A percentile compares a stretch with the other conserved stretches of the same genome.
phyloP scores from a whole-genome alignment of 2,113 vertebrate genomes.

The Crotalus tigris region DNA sequence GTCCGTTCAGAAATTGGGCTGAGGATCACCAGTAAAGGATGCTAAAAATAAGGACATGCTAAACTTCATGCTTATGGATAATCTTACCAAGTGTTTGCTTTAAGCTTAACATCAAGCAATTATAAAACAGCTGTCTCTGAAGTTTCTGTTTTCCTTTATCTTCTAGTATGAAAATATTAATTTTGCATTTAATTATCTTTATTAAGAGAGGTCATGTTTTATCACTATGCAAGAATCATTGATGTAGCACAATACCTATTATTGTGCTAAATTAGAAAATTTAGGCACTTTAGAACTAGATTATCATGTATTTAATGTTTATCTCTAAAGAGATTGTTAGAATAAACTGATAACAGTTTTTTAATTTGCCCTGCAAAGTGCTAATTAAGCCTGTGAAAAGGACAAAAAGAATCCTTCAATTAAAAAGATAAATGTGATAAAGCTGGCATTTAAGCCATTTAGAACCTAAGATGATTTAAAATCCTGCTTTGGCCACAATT shows the following conservation, averaged over 20 bases:
- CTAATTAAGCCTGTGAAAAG: slow-evolving; percentile 62
- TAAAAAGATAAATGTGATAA: slow-evolving; percentile 55
- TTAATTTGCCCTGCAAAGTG: slow-evolving; percentile 66
- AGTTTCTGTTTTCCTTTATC: not conserved
- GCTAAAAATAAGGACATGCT: not conserved
- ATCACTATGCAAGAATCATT: not conserved
- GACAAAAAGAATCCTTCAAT: slow-evolving; percentile 56
- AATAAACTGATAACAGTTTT: slow-evolving; percentile 62
- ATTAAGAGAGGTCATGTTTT: slow-evolving; percentile 39
- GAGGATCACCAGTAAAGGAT: not conserved
- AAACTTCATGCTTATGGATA: not conserved
- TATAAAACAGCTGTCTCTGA: not conserved
- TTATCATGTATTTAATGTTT: slow-evolving; percentile 53
- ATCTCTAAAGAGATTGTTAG: slow-evolving; percentile 59
- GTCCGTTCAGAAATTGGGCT: not conserved
- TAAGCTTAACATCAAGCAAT: not conserved
- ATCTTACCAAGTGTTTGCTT: not conserved
- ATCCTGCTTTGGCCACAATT: slow-evolving; percentile 1
- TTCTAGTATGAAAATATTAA: slow-evolving; percentile 25
- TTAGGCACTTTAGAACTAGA: slow-evolving; percentile 56
- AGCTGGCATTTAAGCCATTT: slow-evolving; percentile 34
- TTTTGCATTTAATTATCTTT: slow-evolving; percentile 18
- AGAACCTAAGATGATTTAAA: slow-evolving; percentile 6
- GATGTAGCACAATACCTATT: not conserved
- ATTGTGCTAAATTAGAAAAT: slow-evolving; percentile 16